Conservation (phyloP, 1,140 invertebrate species). For the Carposina sasakii region DNA sequence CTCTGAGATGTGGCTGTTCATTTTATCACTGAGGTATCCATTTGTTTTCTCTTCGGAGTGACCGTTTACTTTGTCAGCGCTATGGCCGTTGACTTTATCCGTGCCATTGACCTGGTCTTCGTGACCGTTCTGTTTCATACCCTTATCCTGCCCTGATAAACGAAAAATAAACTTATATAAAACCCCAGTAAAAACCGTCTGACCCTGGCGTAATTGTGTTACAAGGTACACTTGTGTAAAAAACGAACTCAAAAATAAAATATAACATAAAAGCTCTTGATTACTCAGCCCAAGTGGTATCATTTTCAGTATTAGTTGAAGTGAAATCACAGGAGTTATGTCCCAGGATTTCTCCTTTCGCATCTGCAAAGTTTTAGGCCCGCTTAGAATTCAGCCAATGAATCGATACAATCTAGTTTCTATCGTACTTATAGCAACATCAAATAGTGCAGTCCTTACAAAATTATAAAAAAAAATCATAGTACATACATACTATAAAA, state of each 20-base stretch:
- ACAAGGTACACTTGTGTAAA: conserved; percentile 20
- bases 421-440: no score
- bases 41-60: no score
- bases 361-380: conserved; percentile 57
- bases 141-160: conserved; percentile 58
- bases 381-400: no score
- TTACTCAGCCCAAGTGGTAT: conserved; percentile 34
- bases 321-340: conserved; percentile 40
- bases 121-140: conserved; percentile 42
- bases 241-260: conserved; percentile 23
- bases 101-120: conserved; percentile 17
- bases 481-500: no score
- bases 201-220: conserved; percentile 56
- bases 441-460: no score
- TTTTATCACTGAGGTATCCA: conserved; percentile 11
- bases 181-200: conserved; percentile 31
- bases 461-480: no score
- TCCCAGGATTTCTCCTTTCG: conserved; percentile 43
- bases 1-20: conserved; percentile 23
- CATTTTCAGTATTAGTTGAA: conserved; percentile 45
- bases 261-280: background rate
- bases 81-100: conserved; percentile 18
- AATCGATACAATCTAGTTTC: no score
- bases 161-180: conserved; percentile 39
- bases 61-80: conserved; percentile 22